Conservation (phyloP, 1,140 invertebrate species). For the Megalonaias nervosa region DNA sequence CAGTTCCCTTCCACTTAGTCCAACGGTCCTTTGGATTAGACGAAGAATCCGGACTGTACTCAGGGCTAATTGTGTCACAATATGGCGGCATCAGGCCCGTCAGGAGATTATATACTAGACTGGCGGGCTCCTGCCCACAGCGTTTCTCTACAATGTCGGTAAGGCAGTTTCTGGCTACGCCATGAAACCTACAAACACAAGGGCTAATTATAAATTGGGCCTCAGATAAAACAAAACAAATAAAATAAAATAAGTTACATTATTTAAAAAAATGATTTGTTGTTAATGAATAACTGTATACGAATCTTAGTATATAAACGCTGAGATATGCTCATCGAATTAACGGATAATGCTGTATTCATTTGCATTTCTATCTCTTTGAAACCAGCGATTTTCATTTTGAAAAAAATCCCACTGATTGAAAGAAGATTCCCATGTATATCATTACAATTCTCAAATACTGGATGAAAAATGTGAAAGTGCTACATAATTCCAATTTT, state of each 20-base stretch:
- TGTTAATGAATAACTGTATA: background rate
- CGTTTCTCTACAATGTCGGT: slow-evolving; percentile 13
- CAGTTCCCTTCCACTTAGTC: too few species aligned
- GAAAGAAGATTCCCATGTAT: too few species aligned
- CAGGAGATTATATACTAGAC: slow-evolving; percentile 22
- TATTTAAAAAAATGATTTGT: background rate
- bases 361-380: too few species aligned
- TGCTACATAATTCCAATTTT: too few species aligned
- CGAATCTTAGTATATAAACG: background rate
- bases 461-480: too few species aligned
- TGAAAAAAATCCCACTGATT: too few species aligned
- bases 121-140: slow-evolving; percentile 19
- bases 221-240: background rate
- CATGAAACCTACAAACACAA: slow-evolving; percentile 17
- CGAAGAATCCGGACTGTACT: background rate
- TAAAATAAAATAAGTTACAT: background rate
- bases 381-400: too few species aligned
- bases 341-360: background rate
- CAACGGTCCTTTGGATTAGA: too few species aligned
- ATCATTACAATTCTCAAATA: too few species aligned
- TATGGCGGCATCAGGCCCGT: slow-evolving; percentile 26
- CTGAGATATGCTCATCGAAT: background rate
- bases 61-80: slow-evolving; percentile 23
- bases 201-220: background rate
- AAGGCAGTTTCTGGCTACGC: slow-evolving; percentile 18